These are phyloP conservation scores for Phallusia fumigata DNA, from an alignment of 23 tunicate genomes.

Conservation along the genomic window DNA sequence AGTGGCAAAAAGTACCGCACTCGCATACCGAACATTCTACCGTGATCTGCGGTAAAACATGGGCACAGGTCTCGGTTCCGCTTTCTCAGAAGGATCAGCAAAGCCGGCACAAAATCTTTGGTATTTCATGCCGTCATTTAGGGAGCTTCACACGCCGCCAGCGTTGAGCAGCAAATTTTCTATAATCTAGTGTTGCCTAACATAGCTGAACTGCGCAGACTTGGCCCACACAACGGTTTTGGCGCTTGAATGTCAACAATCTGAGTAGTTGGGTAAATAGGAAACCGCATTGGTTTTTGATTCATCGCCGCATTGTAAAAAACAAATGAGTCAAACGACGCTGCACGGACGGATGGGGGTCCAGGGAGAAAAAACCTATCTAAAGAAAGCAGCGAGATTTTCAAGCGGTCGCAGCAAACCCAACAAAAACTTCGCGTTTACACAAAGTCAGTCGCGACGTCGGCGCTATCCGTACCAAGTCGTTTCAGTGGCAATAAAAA, in stretches of 20 bases:
- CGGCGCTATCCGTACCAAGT: not conserved
- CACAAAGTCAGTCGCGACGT: not conserved
- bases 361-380: no score
- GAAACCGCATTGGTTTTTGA: conserved; percentile 3
- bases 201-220: no score
- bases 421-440: not conserved
- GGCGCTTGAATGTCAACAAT: no score
- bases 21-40: conserved; percentile 4
- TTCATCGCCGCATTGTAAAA: not conserved
- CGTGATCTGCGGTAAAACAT: not conserved
- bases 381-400: no score
- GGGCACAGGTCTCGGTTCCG: not conserved
- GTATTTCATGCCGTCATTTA: not conserved
- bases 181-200: no score
- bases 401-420: no score
- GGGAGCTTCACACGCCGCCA: no score
- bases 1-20: not conserved
- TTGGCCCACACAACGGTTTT: no score
- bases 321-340: not conserved
- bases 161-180: no score
- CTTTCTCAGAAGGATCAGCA: not conserved
- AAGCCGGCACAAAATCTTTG: not conserved
- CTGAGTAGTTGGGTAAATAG: not conserved
- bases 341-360: no score
- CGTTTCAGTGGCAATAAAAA: not conserved